phyloP scores from a whole-genome alignment of 2,113 vertebrate genomes.

The Rhinoptilus africanus region DNA sequence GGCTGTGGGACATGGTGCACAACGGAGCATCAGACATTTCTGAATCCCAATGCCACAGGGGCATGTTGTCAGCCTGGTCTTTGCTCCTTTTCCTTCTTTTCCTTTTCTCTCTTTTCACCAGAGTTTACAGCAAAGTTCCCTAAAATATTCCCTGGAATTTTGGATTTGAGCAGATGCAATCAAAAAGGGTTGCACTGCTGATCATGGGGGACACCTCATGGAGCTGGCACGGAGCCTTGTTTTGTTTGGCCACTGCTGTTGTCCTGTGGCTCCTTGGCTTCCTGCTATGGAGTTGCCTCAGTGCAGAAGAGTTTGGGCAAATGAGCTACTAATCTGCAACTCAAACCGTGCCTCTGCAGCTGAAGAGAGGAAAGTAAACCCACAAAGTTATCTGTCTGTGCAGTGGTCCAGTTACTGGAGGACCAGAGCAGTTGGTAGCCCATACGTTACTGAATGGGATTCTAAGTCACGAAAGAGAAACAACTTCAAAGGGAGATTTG shows the following conservation, averaged over 20 bases:
- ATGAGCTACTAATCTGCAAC: neutral
- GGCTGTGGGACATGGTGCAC: neutral
- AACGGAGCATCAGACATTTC: neutral
- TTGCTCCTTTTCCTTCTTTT: neutral
- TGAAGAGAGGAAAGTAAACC: neutral
- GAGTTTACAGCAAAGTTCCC: neutral
- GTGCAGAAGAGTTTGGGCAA: neutral
- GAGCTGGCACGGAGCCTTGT: neutral
- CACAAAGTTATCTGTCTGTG: neutral
- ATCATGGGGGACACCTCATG: neutral
- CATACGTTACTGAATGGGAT: neutral
- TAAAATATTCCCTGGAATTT: neutral
- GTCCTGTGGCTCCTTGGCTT: conserved; percentile 10
- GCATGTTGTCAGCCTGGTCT: neutral
- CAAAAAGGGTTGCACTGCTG: neutral
- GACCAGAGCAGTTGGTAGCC: neutral
- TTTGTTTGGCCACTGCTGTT: neutral
- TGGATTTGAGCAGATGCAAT: neutral
- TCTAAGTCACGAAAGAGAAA: neutral
- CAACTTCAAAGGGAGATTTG: neutral
- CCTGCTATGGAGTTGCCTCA: neutral
- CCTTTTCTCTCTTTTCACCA: neutral
- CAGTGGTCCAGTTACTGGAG: neutral
- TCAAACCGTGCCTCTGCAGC: neutral
- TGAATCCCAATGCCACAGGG: neutral